These are phyloP conservation scores for Patella caerulea DNA, from an alignment of 2,888 invertebrate genomes.

Conservation along the genomic window DNA sequence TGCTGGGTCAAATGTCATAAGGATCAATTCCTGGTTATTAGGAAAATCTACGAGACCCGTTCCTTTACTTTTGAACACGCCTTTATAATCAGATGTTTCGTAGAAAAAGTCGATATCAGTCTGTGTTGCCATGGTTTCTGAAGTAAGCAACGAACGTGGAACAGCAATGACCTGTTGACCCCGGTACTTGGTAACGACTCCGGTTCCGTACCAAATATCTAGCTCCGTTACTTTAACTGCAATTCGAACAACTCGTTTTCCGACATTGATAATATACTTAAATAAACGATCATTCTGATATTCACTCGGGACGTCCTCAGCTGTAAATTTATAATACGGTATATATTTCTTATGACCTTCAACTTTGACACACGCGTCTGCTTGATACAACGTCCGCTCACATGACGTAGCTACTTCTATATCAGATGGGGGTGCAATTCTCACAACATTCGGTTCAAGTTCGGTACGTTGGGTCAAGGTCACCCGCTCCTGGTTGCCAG, in stretches of 20 bases:
- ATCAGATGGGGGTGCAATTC: neutral
- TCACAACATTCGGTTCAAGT: neutral
- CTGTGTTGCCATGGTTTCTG: neutral
- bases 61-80: neutral
- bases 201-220: neutral
- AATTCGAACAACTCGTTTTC: neutral
- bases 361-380: neutral
- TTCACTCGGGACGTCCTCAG: neutral
- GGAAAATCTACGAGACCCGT: neutral
- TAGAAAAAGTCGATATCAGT: neutral
- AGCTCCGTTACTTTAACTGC: neutral
- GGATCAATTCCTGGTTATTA: neutral
- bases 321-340: neutral
- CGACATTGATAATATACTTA: neutral
- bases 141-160: neutral
- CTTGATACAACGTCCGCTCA: constrained; percentile 6
- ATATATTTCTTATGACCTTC: neutral
- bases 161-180: neutral
- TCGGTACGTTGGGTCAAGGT: neutral
- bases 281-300: neutral
- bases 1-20: constrained; percentile 1
- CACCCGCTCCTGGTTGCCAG: neutral
- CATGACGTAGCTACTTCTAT: neutral
- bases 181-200: neutral
- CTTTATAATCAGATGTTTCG: neutral